Conservation (phyloP, 2,888 invertebrate species). For the Aspidiotus rigidus region DNA sequence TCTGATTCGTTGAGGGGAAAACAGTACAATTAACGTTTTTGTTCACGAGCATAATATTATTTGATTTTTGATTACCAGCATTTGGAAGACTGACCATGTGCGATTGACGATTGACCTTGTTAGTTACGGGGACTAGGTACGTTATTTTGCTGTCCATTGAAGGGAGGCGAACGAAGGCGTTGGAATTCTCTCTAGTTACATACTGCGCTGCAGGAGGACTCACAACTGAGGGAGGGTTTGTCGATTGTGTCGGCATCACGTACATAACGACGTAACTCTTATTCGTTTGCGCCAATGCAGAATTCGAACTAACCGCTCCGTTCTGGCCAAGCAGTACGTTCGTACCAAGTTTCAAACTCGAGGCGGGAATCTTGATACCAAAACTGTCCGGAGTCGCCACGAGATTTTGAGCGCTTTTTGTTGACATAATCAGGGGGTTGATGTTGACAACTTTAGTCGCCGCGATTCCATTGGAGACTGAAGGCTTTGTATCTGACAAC, state of each 20-base stretch:
- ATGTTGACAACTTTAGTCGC: too few species aligned
- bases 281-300: not conserved
- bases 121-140: not conserved
- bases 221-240: not conserved
- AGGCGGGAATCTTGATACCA: not conserved
- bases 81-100: too few species aligned
- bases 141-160: not conserved
- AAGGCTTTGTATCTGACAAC: too few species aligned
- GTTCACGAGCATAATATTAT: too few species aligned
- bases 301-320: not conserved
- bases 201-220: not conserved
- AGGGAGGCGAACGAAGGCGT: not conserved
- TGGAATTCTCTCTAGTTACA: not conserved
- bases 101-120: not conserved
- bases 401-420: too few species aligned
- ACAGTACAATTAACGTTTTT: too few species aligned
- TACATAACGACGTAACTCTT: not conserved
- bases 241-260: not conserved
- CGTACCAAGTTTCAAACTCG: not conserved
- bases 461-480: too few species aligned
- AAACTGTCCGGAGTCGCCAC: not conserved
- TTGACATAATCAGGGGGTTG: too few species aligned
- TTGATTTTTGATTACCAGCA: too few species aligned
- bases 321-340: not conserved
- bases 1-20: too few species aligned